Evolutionary conservation across 2,888 invertebrate genomes (phyloP).

Genomic region (Ernsta delagoae): DNA sequence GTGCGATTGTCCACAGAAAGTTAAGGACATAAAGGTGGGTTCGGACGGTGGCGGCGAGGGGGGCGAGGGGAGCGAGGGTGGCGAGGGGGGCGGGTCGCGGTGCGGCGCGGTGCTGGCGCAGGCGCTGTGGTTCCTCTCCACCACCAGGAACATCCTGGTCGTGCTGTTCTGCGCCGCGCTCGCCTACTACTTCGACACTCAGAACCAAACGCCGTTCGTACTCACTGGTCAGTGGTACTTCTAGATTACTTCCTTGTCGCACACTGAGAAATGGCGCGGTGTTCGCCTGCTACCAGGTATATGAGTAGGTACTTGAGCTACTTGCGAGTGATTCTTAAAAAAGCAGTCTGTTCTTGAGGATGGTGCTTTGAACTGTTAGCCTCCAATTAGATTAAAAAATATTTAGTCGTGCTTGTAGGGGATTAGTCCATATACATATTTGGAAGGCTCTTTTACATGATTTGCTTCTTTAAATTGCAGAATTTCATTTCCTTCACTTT

Average conservation of each 20-base stretch:
- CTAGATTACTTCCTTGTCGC: not conserved
- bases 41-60: too few relatives aligned
- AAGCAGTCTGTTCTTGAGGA: too few relatives aligned
- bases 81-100: conserved; percentile 43
- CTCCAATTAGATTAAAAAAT: too few relatives aligned
- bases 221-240: conserved; percentile 82
- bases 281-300: not conserved
- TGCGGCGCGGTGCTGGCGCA: conserved; percentile 69
- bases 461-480: too few relatives aligned
- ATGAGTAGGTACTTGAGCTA: too few relatives aligned
- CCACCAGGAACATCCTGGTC: conserved; percentile 90
- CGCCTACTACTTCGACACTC: conserved; percentile 87
- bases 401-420: too few relatives aligned
- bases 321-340: not conserved
- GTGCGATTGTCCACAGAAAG: too few relatives aligned
- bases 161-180: conserved; percentile 88
- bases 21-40: too few relatives aligned
- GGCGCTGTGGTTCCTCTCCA: conserved; percentile 89
- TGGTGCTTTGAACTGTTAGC: too few relatives aligned
- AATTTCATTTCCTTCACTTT: not conserved
- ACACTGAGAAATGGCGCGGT: not conserved
- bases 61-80: conserved; percentile 42
- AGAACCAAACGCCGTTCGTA: conserved; percentile 86
- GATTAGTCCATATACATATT: too few relatives aligned
- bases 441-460: too few relatives aligned